Conservation (phyloP, 2,113 vertebrate species). For the Epinephelus lanceolatus region DNA sequence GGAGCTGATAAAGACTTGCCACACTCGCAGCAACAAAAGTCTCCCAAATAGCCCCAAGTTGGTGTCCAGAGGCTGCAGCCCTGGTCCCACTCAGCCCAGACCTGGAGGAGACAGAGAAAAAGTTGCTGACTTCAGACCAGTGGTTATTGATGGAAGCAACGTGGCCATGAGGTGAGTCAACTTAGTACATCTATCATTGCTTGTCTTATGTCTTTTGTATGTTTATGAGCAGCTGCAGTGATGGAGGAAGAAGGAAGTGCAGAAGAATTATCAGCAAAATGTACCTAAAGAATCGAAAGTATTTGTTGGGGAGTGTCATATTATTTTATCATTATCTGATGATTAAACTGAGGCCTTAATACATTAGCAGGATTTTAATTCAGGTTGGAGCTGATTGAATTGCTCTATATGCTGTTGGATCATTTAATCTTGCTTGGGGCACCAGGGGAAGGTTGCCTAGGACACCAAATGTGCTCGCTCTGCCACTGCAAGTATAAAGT, state of each 20-base stretch:
- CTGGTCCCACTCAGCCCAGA: not conserved
- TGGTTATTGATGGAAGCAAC: constrained; percentile 95
- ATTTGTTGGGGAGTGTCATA: not conserved
- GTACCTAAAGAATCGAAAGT: not conserved
- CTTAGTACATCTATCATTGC: too few relatives aligned
- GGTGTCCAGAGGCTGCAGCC: constrained; percentile 83
- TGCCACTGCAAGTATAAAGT: too few relatives aligned
- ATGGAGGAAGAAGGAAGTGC: not conserved
- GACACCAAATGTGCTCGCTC: too few relatives aligned
- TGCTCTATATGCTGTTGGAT: not conserved
- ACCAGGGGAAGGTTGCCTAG: too few relatives aligned
- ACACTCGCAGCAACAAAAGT: constrained; percentile 74
- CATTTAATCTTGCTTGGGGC: not conserved
- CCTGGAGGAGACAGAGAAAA: constrained; percentile 42
- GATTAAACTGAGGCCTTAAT: too few relatives aligned
- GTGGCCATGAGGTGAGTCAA: constrained; percentile 93
- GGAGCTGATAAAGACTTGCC: constrained; percentile 91
- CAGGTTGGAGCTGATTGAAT: not conserved
- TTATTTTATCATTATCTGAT: too few relatives aligned
- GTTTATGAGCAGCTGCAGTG: not conserved
- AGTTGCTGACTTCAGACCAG: constrained; percentile 79
- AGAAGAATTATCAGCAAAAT: not conserved
- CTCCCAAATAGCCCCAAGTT: constrained; percentile 70
- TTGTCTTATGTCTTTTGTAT: not conserved
- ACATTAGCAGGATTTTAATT: not conserved